These are phyloP conservation scores for Leuctra nigra DNA, from an alignment of 2,888 invertebrate species.

Conservation along the genomic window DNA sequence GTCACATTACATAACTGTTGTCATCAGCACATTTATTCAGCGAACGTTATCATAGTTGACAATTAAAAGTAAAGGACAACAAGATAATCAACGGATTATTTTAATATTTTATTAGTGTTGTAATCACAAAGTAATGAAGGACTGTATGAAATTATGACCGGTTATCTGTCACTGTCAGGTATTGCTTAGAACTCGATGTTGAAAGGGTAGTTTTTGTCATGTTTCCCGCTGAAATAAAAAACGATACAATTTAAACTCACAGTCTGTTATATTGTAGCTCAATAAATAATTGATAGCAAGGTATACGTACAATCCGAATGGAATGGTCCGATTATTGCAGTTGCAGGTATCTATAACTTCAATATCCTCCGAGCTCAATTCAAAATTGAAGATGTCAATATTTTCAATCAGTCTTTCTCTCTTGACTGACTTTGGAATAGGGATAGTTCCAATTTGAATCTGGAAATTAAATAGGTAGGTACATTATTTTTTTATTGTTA, in stretches of 20 bases:
- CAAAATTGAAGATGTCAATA: conserved; percentile 37
- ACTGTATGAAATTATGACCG: background rate
- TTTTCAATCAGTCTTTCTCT: conserved; percentile 38
- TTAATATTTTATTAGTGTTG: background rate
- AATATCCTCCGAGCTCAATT: conserved; percentile 37
- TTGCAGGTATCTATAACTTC: conserved; percentile 34
- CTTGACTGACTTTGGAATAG: conserved; percentile 41
- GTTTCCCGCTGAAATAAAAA: conserved; percentile 12
- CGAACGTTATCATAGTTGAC: background rate
- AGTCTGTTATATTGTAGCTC: no score
- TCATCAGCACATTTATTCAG: no score
- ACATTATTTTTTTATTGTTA: background rate
- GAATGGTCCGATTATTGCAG: conserved; percentile 31
- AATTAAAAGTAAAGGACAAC: background rate
- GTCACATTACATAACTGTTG: no score
- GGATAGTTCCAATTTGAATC: conserved; percentile 37
- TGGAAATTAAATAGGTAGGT: conserved; percentile 21
- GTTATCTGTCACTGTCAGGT: no score
- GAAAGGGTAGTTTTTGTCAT: conserved; percentile 17
- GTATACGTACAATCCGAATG: conserved; percentile 20
- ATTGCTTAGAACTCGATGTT: conserved; percentile 6
- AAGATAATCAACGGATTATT: background rate
- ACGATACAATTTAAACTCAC: no score
- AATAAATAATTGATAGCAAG: no score
- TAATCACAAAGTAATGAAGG: background rate